Evolutionary conservation across 2,888 invertebrate species (phyloP).

Genomic region (Cheilosia impressa): DNA sequence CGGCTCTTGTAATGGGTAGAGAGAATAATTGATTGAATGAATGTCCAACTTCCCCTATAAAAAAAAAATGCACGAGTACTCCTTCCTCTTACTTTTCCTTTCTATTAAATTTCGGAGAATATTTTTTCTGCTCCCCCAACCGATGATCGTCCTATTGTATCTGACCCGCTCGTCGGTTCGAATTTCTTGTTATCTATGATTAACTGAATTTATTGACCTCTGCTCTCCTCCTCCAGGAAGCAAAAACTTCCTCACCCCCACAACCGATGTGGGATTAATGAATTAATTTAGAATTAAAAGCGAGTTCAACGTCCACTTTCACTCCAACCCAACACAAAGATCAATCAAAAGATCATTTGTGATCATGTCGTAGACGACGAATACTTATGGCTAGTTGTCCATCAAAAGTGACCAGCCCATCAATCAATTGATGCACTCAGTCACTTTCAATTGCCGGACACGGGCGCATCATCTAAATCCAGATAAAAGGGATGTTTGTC

Average conservation of each 20-base stretch:
- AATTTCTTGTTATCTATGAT: slow-evolving; percentile 30
- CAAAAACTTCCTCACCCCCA: neutral
- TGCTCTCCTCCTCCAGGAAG: slow-evolving; percentile 28
- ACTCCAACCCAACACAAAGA: slow-evolving; percentile 36
- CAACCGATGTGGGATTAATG: slow-evolving; percentile 17
- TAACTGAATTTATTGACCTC: slow-evolving; percentile 24
- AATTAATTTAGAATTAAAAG: slow-evolving; percentile 50
- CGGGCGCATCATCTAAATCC: slow-evolving; percentile 16
- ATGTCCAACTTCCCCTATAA: too few species aligned
- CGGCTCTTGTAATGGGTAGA: too few species aligned
- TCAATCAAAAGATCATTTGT: slow-evolving; percentile 73
- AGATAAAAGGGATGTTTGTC: slow-evolving; percentile 50
- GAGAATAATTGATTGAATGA: too few species aligned
- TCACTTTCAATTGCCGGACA: slow-evolving; percentile 67
- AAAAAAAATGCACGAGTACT: too few species aligned
- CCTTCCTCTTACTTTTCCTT: too few species aligned
- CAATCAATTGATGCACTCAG: slow-evolving; percentile 59
- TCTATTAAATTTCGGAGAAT: too few species aligned
- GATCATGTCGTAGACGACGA: slow-evolving; percentile 35
- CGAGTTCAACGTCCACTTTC: slow-evolving; percentile 16
- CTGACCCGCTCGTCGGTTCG: slow-evolving; percentile 22
- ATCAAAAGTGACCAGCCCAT: slow-evolving; percentile 52
- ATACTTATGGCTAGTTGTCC: slow-evolving; percentile 47
- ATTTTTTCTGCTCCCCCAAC: too few species aligned
- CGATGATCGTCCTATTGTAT: neutral